phyloP scores from a whole-genome alignment of 2,888 invertebrate genomes.

The Tupiocoris notatus region DNA sequence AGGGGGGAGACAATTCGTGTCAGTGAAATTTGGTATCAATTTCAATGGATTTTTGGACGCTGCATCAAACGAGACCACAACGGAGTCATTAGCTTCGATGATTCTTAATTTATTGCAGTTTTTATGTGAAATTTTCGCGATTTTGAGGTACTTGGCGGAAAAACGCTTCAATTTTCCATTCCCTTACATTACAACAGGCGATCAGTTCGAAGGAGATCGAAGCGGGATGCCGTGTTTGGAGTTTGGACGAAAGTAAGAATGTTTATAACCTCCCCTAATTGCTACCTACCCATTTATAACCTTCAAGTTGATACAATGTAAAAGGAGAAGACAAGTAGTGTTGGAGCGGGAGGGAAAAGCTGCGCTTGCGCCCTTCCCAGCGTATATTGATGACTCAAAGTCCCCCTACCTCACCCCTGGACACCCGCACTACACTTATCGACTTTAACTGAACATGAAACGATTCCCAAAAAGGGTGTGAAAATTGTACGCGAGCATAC shows the following conservation, averaged over 20 bases:
- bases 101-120: no score
- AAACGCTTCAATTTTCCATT: no score
- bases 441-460: slow-evolving; percentile 30
- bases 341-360: not conserved
- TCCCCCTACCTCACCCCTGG: slow-evolving; percentile 7
- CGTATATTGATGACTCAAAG: slow-evolving; percentile 35
- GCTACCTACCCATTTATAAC: slow-evolving; percentile 24
- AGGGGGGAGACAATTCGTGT: no score
- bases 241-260: slow-evolving; percentile 15
- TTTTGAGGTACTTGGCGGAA: no score
- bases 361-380: slow-evolving; percentile 25
- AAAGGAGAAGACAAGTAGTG: not conserved
- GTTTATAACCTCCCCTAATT: slow-evolving; percentile 35
- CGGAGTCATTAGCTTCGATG: no score
- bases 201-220: not conserved
- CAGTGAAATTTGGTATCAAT: no score
- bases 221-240: not conserved
- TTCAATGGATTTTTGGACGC: no score
- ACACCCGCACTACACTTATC: slow-evolving; percentile 31
- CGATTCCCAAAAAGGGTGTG: not conserved
- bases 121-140: no score
- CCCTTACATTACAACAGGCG: no score
- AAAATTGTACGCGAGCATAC: no score
- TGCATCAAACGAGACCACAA: no score
- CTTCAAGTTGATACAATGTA: not conserved